Percentiles rank a stretch among this genome's conserved stretches.
phyloP scores from a whole-genome alignment of 2,888 invertebrate species.

The Trichogramma dendrolimi region DNA sequence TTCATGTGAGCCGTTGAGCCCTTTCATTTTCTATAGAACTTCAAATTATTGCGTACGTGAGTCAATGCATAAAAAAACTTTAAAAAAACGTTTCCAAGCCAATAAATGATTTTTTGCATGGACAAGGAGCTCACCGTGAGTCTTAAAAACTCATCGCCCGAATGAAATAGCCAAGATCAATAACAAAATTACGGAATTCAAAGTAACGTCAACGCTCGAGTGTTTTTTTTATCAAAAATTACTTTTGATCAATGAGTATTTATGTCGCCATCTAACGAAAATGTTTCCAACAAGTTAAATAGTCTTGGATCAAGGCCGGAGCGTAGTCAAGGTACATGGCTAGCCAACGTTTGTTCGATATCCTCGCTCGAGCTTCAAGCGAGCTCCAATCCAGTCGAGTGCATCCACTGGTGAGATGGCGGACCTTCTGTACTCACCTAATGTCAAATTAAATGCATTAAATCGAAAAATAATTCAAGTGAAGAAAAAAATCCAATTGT shows the following conservation, averaged over 20 bases:
- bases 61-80: neutral
- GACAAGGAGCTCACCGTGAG: neutral
- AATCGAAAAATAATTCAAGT: constrained; percentile 79
- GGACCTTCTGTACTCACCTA: constrained; percentile 46
- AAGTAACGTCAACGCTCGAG: neutral
- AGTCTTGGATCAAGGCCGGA: neutral
- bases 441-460: constrained; percentile 57
- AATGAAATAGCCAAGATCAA: neutral
- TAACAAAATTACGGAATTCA: neutral
- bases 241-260: neutral
- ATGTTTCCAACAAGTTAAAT: neutral
- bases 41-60: neutral
- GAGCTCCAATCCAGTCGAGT: constrained; percentile 1
- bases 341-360: constrained; percentile 23
- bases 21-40: neutral
- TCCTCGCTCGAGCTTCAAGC: constrained; percentile 1
- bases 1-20: too few relatives aligned
- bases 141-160: neutral
- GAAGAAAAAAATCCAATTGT: constrained; percentile 80
- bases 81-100: neutral
- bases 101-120: neutral
- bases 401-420: constrained; percentile 35
- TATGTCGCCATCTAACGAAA: neutral
- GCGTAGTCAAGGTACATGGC: constrained; percentile 15
- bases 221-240: neutral